Evolutionary conservation across 2,113 vertebrate species (phyloP).

Genomic region (Etheostoma cragini): DNA sequence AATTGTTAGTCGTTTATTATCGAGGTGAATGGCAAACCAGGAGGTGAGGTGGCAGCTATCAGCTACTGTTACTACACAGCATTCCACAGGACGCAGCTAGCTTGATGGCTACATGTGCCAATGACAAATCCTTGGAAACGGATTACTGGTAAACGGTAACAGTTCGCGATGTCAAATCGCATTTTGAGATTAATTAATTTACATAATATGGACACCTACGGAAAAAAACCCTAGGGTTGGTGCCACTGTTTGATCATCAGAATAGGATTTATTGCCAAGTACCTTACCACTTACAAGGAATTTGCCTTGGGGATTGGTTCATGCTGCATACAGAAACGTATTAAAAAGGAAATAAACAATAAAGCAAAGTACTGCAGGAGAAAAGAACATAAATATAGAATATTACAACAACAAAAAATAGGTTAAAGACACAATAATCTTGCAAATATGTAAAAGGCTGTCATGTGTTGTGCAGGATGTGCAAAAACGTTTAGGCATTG

Average conservation of each 20-base stretch:
- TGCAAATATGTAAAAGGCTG: no score
- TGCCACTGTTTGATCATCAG: neutral
- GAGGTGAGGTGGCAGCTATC: slow-evolving; percentile 55
- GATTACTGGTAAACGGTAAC: slow-evolving; percentile 54
- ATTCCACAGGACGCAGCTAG: slow-evolving; percentile 42
- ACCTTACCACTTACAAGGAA: no score
- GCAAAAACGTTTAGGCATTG: no score
- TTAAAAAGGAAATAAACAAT: no score
- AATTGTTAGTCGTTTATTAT: neutral
- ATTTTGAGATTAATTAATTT: slow-evolving; percentile 34
- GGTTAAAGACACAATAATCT: no score
- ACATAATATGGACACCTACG: slow-evolving; percentile 9
- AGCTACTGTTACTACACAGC: slow-evolving; percentile 25
- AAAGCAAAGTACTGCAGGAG: no score
- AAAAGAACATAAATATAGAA: no score
- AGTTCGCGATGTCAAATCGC: slow-evolving; percentile 45
- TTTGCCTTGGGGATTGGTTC: no score
- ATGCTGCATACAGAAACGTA: no score
- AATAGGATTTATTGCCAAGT: no score
- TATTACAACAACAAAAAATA: no score
- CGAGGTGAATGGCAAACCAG: slow-evolving; percentile 15
- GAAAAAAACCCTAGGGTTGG: neutral
- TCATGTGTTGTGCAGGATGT: no score
- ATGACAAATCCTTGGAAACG: slow-evolving; percentile 60
- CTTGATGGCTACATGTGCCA: slow-evolving; percentile 47